phyloP scores from a whole-genome alignment of 2,797 vertebrate species.

The Dromococcyx pavoninus region DNA sequence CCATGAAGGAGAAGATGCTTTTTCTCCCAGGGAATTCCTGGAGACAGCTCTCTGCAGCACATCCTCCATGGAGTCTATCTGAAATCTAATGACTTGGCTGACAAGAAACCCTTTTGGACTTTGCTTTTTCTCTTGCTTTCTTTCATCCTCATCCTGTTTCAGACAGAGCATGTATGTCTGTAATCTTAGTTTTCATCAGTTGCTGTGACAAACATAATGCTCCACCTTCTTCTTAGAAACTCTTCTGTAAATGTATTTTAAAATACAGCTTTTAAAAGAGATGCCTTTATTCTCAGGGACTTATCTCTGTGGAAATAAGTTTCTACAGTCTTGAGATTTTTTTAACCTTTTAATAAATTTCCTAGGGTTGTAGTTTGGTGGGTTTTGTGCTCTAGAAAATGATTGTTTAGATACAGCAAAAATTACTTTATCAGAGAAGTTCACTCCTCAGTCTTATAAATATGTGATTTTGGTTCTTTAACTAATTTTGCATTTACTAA shows the following conservation, averaged over 20 bases:
- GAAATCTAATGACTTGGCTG: not conserved
- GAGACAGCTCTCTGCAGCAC: not conserved
- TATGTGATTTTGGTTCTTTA: not conserved
- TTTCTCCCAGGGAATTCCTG: not conserved
- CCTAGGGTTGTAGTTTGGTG: not conserved
- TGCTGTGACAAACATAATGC: not conserved
- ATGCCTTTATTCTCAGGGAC: not conserved
- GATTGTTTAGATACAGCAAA: not conserved
- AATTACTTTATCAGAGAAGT: not conserved
- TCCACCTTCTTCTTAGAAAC: fast-evolving
- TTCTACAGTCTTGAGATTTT: not conserved
- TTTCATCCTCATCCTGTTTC: not conserved
- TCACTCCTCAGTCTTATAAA: not conserved
- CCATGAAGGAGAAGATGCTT: not conserved
- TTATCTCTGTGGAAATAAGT: not conserved
- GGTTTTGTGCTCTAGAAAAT: not conserved
- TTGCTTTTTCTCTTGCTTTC: not conserved
- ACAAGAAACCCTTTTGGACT: not conserved
- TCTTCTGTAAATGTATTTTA: not conserved
- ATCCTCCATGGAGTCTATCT: not conserved
- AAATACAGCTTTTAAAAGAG: not conserved
- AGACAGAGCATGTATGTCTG: not conserved
- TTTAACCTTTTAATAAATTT: not conserved
- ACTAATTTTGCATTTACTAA: not conserved
- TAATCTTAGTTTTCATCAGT: not conserved